Conservation (phyloP, 2,888 invertebrate species). For the Ormyrus labotus region DNA sequence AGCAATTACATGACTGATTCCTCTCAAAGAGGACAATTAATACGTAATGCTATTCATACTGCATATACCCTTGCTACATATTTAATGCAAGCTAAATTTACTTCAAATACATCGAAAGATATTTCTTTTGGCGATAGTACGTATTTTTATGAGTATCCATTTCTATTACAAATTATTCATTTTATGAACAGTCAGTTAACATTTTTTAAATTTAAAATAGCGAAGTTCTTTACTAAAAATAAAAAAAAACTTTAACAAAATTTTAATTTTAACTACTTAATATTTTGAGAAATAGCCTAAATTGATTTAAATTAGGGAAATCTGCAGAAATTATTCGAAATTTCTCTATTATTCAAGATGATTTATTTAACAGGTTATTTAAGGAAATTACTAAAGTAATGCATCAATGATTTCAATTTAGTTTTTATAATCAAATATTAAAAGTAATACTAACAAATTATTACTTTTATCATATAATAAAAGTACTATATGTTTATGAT, state of each 20-base stretch:
- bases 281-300: not conserved
- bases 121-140: conserved; percentile 82
- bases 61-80: conserved; percentile 80
- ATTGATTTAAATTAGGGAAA: not conserved
- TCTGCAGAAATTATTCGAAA: not conserved
- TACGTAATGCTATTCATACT: conserved; percentile 77
- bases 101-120: conserved; percentile 85
- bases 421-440: too few relatives aligned
- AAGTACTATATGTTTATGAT: too few relatives aligned
- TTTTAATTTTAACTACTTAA: not conserved
- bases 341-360: too few relatives aligned
- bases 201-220: too few relatives aligned
- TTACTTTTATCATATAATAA: too few relatives aligned
- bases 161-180: too few relatives aligned
- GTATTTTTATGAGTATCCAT: conserved; percentile 62
- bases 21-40: conserved; percentile 72
- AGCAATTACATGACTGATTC: conserved; percentile 66
- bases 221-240: too few relatives aligned
- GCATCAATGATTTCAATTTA: too few relatives aligned
- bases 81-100: conserved; percentile 85
- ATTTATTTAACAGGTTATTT: too few relatives aligned
- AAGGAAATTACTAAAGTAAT: too few relatives aligned
- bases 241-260: not conserved
- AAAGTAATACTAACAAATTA: too few relatives aligned
- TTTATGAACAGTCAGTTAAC: too few relatives aligned